These are phyloP conservation scores for Pachypsylla venusta DNA, from an alignment of 1,140 invertebrate species.

Conservation along the genomic window DNA sequence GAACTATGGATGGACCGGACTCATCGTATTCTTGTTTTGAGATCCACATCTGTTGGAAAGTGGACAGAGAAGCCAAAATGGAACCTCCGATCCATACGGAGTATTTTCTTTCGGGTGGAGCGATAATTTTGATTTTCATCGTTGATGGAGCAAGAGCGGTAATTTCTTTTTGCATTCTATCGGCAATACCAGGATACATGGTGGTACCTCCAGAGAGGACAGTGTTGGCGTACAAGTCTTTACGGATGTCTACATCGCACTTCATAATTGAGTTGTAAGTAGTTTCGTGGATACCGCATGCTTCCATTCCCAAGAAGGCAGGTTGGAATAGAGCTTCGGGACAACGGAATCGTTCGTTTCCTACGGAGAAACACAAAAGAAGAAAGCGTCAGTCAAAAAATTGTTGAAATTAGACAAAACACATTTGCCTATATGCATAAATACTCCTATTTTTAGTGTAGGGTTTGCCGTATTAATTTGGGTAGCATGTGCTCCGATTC, in stretches of 20 bases:
- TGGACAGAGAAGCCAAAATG: conserved; percentile 69
- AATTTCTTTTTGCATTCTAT: conserved; percentile 65
- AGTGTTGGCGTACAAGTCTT: conserved; percentile 91
- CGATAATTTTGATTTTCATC: conserved; percentile 73
- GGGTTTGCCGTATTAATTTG: too few relatives aligned
- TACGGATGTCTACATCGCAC: conserved; percentile 85
- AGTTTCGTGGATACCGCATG: conserved; percentile 85
- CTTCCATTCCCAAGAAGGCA: conserved; percentile 90
- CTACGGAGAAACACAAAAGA: conserved; percentile 34
- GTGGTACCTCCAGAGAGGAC: conserved; percentile 92
- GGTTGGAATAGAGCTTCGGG: conserved; percentile 94
- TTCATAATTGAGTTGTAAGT: conserved; percentile 97
- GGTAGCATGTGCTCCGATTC: too few relatives aligned
- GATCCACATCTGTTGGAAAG: conserved; percentile 93
- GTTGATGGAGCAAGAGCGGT: conserved; percentile 53
- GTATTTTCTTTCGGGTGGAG: conserved; percentile 69
- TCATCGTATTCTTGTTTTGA: conserved; percentile 92
- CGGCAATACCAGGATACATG: conserved; percentile 85
- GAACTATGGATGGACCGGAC: conserved; percentile 82
- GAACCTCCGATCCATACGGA: conserved; percentile 78
- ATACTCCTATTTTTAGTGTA: too few relatives aligned
- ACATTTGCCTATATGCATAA: too few relatives aligned
- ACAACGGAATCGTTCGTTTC: conserved; percentile 94
- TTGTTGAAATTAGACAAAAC: background rate
- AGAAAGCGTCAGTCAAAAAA: background rate